Evolutionary conservation across 2,113 vertebrate genomes (phyloP), one percentile per base, ranked within the genome.

Genomic region (Hymenochirus boettgeri): DNA sequence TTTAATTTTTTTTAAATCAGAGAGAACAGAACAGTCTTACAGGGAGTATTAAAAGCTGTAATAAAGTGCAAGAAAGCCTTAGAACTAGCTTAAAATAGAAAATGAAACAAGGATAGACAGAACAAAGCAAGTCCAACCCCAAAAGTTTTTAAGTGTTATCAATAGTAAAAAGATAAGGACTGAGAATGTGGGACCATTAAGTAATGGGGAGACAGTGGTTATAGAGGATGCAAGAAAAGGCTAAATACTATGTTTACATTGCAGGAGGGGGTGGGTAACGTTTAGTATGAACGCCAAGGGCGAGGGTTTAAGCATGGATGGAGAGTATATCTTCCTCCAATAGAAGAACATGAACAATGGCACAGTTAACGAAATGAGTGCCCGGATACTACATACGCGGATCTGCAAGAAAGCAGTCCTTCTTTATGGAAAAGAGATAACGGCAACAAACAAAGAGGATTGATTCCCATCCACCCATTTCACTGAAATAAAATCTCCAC

Each of bases 331-430:
- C 85, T 71, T 88, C 85, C 74, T 80, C 78, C 0, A 88, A 91
- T 6, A 42, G 65, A 13, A 71, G 78, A 70, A 78, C 90, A n/a
- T 72, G 91, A 92, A 72, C 83, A 86, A 21, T 93, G 90, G 92
- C 90, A 93, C 72, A 80, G n/a, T n/a, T n/a, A n/a, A n/a, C n/a
- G n/a, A n/a, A 94, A 90, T 0, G 86, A 93, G 83, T 94, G 66
- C 84, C 90, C 0, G 86, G 77, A 1, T 86, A n/a, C 82, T 7
- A 64, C 82, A 4, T 72, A 82, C 60, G 85, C 80, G 21, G 80
- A 87, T n/a, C 31, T 86, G 73, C n/a, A 74, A 12, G 31, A 42
- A 27, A 17, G 21, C n/a, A 46, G 7, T 24, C 19, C 22, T 17
- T 4, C 35, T 2, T 2, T 8, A 1, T 22, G 26, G 18, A 58